phyloP scores from a whole-genome alignment of 2,888 invertebrate genomes.

The Amiota mariae region DNA sequence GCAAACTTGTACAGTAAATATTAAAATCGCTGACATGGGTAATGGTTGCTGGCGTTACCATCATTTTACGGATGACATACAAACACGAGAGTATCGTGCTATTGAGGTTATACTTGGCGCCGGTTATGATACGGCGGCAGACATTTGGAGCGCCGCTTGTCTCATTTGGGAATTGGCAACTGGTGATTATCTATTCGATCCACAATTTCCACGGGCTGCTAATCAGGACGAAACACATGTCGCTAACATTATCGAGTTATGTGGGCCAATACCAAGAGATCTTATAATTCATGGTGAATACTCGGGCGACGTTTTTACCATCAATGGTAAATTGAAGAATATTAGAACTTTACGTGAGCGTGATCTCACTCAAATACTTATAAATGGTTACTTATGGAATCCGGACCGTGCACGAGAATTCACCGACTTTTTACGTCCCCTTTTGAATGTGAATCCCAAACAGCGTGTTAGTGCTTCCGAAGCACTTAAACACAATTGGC shows the following conservation, averaged over 20 bases:
- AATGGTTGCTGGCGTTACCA: constrained; percentile 98
- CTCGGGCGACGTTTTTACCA: constrained; percentile 93
- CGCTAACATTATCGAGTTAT: constrained; percentile 97
- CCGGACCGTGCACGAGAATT: constrained; percentile 90
- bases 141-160: constrained; percentile 99
- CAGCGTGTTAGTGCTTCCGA: constrained; percentile 92
- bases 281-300: constrained; percentile 93
- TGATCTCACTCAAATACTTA: constrained; percentile 92
- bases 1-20: constrained; percentile 88
- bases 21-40: constrained; percentile 98
- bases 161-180: constrained; percentile 99
- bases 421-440: constrained; percentile 93
- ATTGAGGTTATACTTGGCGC: constrained; percentile 96
- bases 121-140: constrained; percentile 96
- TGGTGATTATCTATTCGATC: constrained; percentile 98
- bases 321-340: constrained; percentile 91
- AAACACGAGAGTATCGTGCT: constrained; percentile 97
- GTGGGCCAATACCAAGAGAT: constrained; percentile 94
- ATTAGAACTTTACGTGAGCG: constrained; percentile 95
- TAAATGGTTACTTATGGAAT: constrained; percentile 96
- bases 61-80: constrained; percentile 99
- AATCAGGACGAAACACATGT: constrained; percentile 98
- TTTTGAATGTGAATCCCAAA: constrained; percentile 95
- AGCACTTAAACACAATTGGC: constrained; percentile 95
- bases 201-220: constrained; percentile 95